phyloP scores from a whole-genome alignment of 2,888 invertebrate species.

The Acleris holmiana region DNA sequence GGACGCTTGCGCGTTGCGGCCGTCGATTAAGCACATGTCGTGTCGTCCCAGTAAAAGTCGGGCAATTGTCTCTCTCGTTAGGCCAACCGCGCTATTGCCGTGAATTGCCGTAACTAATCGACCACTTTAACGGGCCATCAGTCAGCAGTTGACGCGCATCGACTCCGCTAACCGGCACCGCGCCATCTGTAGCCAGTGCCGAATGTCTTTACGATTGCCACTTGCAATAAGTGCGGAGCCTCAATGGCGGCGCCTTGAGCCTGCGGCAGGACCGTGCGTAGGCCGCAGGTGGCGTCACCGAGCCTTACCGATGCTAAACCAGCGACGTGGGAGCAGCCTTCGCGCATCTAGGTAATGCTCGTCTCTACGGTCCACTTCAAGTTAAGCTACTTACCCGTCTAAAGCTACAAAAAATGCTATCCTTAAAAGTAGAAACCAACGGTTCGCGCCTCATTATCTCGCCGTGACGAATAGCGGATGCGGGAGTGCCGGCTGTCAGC shows the following conservation, averaged over 20 bases:
- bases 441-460: not conserved
- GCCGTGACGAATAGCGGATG: conserved; percentile 6
- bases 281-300: conserved; percentile 26
- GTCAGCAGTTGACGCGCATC: not conserved
- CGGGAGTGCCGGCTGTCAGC: conserved; percentile 30
- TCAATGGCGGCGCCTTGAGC: not conserved
- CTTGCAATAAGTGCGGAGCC: not conserved
- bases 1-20: no score
- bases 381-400: no score
- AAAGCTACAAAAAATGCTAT: not conserved
- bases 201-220: no score
- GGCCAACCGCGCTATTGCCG: not conserved
- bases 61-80: no score
- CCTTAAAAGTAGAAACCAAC: not conserved
- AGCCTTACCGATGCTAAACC: conserved; percentile 4
- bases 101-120: conserved; percentile 9
- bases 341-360: not conserved
- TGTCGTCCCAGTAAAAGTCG: no score
- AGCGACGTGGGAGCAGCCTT: conserved; percentile 17
- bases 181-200: no score
- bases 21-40: no score
- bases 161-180: no score
- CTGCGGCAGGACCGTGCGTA: conserved; percentile 1
- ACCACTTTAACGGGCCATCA: not conserved
- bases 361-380: not conserved